Conservation (phyloP, 2,113 vertebrate genomes). For the Aythya baeri region DNA sequence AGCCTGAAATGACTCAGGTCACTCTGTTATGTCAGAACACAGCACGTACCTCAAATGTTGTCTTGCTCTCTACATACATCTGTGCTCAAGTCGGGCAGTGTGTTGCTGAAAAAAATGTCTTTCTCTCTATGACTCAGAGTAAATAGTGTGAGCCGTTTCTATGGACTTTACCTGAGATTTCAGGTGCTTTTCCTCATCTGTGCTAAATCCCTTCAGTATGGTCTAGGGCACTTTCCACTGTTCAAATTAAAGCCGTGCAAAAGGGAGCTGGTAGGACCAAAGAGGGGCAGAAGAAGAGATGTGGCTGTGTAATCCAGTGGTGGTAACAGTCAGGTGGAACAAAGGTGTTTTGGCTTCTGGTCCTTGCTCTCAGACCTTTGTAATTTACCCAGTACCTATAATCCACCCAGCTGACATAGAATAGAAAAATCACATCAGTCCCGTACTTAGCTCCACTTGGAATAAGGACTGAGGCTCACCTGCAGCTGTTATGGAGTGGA, state of each 20-base stretch:
- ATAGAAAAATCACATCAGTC: background rate
- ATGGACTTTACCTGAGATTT: conserved; percentile 5
- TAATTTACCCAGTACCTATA: background rate
- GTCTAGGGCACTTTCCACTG: background rate
- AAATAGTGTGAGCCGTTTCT: conserved; percentile 22
- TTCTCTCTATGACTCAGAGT: conserved; percentile 55
- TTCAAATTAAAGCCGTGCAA: background rate
- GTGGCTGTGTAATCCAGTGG: background rate
- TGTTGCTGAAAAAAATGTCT: background rate
- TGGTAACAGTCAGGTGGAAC: background rate
- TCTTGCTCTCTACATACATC: background rate
- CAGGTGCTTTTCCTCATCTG: background rate
- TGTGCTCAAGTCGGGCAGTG: background rate
- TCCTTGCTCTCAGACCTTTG: background rate
- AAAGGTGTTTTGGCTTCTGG: background rate
- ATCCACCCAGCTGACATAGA: background rate
- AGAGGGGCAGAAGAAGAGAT: background rate
- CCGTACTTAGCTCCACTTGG: background rate
- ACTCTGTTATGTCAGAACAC: conserved; percentile 32
- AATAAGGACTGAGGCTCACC: conserved; percentile 10
- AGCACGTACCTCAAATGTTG: background rate
- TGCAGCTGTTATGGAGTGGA: background rate
- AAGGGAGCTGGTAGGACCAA: background rate
- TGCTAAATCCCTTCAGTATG: background rate
- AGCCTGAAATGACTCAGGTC: conserved; percentile 5